A percentile compares a stretch with the other conserved stretches of the same genome.
Evolutionary conservation across 2,797 vertebrate genomes (phyloP).

Genomic region (Neomorphus geoffroyi): DNA sequence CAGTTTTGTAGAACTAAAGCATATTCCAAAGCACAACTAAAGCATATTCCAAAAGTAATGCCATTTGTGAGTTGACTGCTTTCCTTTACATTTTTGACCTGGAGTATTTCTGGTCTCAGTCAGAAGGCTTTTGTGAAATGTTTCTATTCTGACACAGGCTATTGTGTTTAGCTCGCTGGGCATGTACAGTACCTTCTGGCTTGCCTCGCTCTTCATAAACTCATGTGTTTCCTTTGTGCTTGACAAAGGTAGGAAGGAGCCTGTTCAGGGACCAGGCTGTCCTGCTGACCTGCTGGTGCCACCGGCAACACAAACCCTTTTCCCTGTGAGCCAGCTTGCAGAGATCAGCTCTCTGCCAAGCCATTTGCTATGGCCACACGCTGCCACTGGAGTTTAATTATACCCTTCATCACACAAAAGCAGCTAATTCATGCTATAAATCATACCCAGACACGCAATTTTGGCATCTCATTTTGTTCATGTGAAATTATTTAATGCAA

Average conservation of each 20-base stretch:
- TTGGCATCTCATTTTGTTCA: conserved; percentile 21
- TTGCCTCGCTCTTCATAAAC: not conserved
- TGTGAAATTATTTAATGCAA: conserved; percentile 9
- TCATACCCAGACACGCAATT: not conserved
- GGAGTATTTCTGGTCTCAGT: not conserved
- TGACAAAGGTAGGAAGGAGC: conserved; percentile 34
- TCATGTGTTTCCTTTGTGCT: not conserved
- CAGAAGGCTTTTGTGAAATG: not conserved
- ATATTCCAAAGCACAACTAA: not conserved
- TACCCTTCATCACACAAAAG: conserved; percentile 33
- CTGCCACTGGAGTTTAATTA: conserved; percentile 22
- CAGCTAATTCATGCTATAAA: conserved; percentile 20
- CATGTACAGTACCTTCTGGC: not conserved
- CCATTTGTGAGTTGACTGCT: not conserved
- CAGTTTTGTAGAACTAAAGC: not conserved
- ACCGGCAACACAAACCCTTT: not conserved
- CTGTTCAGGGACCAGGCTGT: not conserved
- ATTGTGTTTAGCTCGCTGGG: not conserved
- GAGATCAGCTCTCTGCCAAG: not conserved
- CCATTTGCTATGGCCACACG: not conserved
- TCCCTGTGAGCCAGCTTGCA: not conserved
- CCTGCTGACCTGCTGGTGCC: not conserved
- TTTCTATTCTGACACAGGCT: not conserved
- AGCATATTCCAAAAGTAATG: not conserved
- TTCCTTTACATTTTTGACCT: not conserved